Conservation (phyloP, 2,113 vertebrate genomes). For the Sylvilagus bachmani region DNA sequence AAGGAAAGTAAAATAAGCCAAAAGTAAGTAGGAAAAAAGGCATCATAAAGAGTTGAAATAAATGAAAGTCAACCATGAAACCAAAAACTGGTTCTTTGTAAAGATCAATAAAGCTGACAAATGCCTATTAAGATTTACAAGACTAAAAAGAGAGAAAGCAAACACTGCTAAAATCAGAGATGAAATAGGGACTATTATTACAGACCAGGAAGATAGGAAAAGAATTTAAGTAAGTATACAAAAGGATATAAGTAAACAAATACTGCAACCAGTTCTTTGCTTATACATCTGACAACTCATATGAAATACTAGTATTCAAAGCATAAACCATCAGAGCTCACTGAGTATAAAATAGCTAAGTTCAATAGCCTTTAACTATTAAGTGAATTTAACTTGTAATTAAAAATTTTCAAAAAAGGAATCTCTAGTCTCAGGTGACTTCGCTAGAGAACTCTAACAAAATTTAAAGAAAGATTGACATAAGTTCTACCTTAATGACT, state of each 20-base stretch:
- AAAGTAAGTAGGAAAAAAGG: not conserved
- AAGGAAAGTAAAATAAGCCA: not conserved
- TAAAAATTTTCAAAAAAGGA: conserved; percentile 13
- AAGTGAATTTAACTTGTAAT: not conserved
- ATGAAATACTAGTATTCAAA: not conserved
- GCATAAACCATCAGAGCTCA: not conserved
- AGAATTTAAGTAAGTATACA: no score
- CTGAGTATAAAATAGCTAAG: not conserved
- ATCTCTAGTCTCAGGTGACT: not conserved
- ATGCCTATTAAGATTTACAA: not conserved
- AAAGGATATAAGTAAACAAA: not conserved
- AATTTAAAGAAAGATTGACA: conserved; percentile 34
- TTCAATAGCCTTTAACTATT: not conserved
- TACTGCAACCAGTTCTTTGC: not conserved
- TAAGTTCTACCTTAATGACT: not conserved
- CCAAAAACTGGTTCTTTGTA: not conserved
- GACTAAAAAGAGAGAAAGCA: not conserved
- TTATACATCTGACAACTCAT: not conserved
- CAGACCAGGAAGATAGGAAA: not conserved
- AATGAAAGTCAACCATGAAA: not conserved
- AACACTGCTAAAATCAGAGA: not conserved
- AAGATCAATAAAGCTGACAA: not conserved
- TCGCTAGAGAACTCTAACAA: not conserved
- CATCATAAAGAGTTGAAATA: not conserved
- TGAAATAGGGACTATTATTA: not conserved